Percentiles rank a stretch among this genome's conserved stretches.
Conservation (phyloP, 2,113 vertebrate species). For the mouse (Mus musculus) region DNA sequence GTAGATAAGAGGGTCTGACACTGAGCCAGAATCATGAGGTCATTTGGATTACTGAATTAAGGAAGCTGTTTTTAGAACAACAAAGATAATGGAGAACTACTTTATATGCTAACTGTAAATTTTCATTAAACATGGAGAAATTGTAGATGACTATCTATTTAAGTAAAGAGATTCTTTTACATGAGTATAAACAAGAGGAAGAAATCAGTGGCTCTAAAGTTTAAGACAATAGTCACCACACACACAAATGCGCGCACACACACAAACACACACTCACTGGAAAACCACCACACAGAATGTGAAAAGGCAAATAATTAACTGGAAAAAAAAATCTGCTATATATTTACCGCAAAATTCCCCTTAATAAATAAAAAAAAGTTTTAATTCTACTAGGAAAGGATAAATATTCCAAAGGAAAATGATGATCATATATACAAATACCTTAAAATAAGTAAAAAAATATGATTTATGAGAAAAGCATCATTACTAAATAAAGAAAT, state of each 20-base stretch:
- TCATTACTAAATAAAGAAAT: constrained; percentile 37
- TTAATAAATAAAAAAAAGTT: constrained; percentile 58
- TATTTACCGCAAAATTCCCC: constrained; percentile 19
- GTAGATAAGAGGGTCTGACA: not conserved
- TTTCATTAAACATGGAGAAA: not conserved
- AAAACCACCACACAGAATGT: not conserved
- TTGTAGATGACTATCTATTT: constrained; percentile 1
- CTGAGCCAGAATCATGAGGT: not conserved
- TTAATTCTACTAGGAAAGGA: constrained; percentile 37
- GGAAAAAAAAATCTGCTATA: constrained; percentile 34
- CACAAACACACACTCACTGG: not conserved
- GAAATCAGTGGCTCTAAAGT: constrained; percentile 1
- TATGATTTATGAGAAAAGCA: constrained; percentile 27
- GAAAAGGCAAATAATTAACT: constrained; percentile 28
- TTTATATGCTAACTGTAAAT: not conserved
- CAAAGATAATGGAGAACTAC: not conserved
- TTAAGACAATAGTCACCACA: not conserved
- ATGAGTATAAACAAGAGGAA: constrained; percentile 27
- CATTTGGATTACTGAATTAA: not conserved
- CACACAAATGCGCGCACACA: not conserved
- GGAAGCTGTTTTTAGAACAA: not conserved
- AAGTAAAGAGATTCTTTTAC: constrained; percentile 45
- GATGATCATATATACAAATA: not conserved
- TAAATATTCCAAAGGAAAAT: constrained; percentile 52
- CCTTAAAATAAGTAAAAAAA: constrained; percentile 40